phyloP scores from a whole-genome alignment of 2,113 vertebrate species.

The Pelvicachromis taeniatus region DNA sequence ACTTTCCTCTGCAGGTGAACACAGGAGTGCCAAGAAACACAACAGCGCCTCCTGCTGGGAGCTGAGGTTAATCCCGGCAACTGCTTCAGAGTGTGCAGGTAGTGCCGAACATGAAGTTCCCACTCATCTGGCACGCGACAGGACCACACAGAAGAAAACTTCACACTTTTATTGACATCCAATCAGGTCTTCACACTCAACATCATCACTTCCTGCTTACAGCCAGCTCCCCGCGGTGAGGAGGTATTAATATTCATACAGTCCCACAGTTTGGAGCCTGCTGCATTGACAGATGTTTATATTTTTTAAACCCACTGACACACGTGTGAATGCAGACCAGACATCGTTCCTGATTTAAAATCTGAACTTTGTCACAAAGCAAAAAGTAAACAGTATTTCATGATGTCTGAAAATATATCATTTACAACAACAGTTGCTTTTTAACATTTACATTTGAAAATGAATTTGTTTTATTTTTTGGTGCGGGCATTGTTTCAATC shows the following conservation, averaged over 20 bases:
- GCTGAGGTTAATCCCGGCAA: not conserved
- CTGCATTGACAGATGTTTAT: not conserved
- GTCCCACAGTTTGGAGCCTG: not conserved
- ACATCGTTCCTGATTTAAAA: not conserved
- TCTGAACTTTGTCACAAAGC: not conserved
- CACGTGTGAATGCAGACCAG: not conserved
- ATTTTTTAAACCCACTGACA: not conserved
- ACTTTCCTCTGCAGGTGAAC: not conserved
- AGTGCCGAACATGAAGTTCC: fast-evolving
- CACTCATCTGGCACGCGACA: not conserved
- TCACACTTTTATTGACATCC: not conserved
- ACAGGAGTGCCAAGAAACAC: not conserved
- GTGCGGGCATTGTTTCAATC: not conserved
- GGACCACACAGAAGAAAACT: not conserved
- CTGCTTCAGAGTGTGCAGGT: not conserved
- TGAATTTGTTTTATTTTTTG: not conserved
- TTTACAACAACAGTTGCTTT: not conserved
- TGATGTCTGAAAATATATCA: not conserved
- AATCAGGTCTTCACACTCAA: not conserved
- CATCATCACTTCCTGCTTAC: not conserved
- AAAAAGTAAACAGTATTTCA: not conserved
- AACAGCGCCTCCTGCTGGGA: not conserved
- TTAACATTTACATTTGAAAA: not conserved
- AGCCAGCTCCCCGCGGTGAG: not conserved
- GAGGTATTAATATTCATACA: not conserved